Percentiles rank a stretch among this genome's conserved stretches.
Conservation (phyloP, 2,113 vertebrate species). For the Urocitellus parryii region DNA sequence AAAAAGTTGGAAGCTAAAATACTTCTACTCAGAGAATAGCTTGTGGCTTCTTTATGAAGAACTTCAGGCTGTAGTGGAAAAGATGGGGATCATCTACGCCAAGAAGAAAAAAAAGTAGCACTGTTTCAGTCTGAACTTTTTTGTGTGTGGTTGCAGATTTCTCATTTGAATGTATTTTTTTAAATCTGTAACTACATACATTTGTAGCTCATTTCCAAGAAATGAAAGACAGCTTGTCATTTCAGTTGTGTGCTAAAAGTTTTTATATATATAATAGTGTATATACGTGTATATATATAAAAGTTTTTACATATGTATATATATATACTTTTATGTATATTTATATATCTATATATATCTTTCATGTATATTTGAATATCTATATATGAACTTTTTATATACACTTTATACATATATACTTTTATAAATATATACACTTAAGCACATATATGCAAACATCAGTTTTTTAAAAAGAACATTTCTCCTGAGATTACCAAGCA, state of each 20-base stretch:
- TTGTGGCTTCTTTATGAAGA: constrained; percentile 61
- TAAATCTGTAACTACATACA: not conserved
- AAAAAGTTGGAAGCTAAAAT: constrained; percentile 44
- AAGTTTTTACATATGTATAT: too few relatives aligned
- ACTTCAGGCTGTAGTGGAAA: constrained; percentile 8
- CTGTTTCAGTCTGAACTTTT: constrained; percentile 59
- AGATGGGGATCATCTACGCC: not conserved
- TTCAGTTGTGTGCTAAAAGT: constrained; percentile 11
- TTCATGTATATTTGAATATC: too few relatives aligned
- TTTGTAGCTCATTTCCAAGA: constrained; percentile 61
- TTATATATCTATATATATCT: too few relatives aligned
- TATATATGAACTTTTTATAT: too few relatives aligned
- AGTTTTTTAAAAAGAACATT: constrained; percentile 31
- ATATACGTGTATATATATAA: too few relatives aligned
- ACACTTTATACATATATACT: too few relatives aligned
- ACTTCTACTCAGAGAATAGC: constrained; percentile 46
- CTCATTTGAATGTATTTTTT: constrained; percentile 55
- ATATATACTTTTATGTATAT: too few relatives aligned
- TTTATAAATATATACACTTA: too few relatives aligned
- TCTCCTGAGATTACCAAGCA: constrained; percentile 52
- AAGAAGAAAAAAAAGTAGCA: not conserved
- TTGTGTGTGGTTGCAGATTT: constrained; percentile 40
- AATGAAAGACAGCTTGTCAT: constrained; percentile 43
- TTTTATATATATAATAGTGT: too few relatives aligned
- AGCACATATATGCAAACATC: not conserved